A percentile compares a stretch with the other conserved stretches of the same genome.
Conservation (phyloP, 2,888 invertebrate genomes). For the Amphipyra berbera region DNA sequence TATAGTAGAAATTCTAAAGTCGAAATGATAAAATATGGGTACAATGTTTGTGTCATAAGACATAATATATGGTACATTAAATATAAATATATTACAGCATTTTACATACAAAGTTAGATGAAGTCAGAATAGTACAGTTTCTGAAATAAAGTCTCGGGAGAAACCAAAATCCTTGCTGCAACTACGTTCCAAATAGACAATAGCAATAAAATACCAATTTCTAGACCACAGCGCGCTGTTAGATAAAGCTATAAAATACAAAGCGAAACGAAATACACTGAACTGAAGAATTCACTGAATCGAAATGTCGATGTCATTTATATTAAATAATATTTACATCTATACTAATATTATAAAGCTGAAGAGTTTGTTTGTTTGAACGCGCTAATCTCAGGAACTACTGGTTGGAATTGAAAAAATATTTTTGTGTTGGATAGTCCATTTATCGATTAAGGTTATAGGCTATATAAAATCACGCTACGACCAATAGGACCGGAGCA, state of each 20-base stretch:
- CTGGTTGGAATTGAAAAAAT: too few species aligned
- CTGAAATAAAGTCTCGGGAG: conserved; percentile 22
- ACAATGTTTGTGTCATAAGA: not conserved
- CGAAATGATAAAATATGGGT: not conserved
- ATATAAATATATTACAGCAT: conserved; percentile 9
- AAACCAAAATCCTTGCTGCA: conserved; percentile 22
- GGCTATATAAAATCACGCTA: too few species aligned
- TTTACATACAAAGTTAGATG: conserved; percentile 10
- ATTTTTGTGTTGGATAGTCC: too few species aligned
- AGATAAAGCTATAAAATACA: conserved; percentile 9
- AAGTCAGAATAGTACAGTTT: conserved; percentile 9
- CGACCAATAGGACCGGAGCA: too few species aligned
- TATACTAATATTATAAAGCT: too few species aligned
- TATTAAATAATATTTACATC: too few species aligned
- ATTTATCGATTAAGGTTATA: too few species aligned
- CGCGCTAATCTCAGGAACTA: too few species aligned
- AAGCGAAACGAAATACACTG: conserved; percentile 1
- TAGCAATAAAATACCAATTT: conserved; percentile 44
- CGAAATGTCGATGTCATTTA: not conserved
- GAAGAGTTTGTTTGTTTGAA: too few species aligned
- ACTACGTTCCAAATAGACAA: conserved; percentile 18
- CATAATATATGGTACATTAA: not conserved
- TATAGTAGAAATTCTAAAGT: not conserved
- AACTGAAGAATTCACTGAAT: conserved; percentile 10
- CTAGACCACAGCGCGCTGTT: conserved; percentile 13